These are phyloP conservation scores for Rhopalosiphum padi DNA, from an alignment of 1,140 invertebrate genomes.

Conservation along the genomic window DNA sequence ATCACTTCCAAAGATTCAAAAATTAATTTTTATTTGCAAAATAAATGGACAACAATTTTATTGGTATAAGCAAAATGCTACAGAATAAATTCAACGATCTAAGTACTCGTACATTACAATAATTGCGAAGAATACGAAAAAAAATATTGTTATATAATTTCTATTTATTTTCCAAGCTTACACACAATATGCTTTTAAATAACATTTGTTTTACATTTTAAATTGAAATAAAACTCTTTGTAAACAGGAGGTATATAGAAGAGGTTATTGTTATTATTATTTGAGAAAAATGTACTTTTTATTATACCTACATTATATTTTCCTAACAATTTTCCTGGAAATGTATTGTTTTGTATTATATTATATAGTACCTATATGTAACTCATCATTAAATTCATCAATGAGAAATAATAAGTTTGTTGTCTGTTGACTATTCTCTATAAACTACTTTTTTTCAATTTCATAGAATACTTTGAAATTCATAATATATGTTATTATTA, in stretches of 20 bases:
- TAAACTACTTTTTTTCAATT: too few species aligned
- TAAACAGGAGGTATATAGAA: background rate
- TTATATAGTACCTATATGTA: background rate
- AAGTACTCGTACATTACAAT: background rate
- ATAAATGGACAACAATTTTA: background rate
- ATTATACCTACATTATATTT: background rate
- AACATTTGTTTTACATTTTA: background rate
- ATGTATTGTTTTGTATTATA: background rate
- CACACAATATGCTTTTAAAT: background rate
- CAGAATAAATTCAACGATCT: background rate
- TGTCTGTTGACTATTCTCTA: background rate
- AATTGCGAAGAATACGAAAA: background rate
- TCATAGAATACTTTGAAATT: too few species aligned
- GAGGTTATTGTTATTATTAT: background rate
- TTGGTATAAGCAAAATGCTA: background rate
- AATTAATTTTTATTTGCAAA: background rate
- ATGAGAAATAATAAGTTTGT: background rate
- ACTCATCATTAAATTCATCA: background rate
- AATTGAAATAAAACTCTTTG: background rate
- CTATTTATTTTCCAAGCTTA: constrained; percentile 1
- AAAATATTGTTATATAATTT: constrained; percentile 2
- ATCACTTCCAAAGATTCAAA: background rate
- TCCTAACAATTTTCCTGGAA: background rate
- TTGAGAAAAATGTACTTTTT: background rate
- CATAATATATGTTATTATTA: too few species aligned